A percentile compares a stretch with the other conserved stretches of the same genome.
Evolutionary conservation across 2,113 vertebrate genomes (phyloP).

Genomic region (Aplodontia rufa): DNA sequence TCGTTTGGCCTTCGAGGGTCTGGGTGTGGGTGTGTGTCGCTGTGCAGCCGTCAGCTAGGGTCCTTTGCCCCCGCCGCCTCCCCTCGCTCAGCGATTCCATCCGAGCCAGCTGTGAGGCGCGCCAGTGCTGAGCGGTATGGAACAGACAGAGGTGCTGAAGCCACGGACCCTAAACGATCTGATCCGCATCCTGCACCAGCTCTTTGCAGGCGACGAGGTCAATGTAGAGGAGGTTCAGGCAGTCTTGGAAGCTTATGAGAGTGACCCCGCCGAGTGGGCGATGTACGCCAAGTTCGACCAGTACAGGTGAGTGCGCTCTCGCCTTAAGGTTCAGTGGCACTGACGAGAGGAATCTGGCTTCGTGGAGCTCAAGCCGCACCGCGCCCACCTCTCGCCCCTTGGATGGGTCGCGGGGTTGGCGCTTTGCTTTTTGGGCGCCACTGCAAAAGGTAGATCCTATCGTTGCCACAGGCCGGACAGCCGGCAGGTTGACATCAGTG

Average conservation of each 20-base stretch:
- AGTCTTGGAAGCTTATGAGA: slow-evolving; percentile 94
- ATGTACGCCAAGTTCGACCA: slow-evolving; percentile 92
- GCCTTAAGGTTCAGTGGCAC: fast-evolving
- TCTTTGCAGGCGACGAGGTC: slow-evolving; percentile 89
- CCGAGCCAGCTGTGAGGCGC: neutral
- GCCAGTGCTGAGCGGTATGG: neutral
- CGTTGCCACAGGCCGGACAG: neutral
- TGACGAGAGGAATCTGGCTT: too few relatives aligned
- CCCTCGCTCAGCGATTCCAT: neutral
- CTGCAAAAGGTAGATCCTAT: neutral
- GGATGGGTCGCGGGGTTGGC: neutral
- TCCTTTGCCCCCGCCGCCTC: neutral
- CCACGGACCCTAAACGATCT: slow-evolving; percentile 89
- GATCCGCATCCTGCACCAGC: slow-evolving; percentile 87
- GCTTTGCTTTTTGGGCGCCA: neutral
- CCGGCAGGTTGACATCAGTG: neutral
- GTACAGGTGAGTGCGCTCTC: slow-evolving; percentile 88
- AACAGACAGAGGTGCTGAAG: slow-evolving; percentile 87
- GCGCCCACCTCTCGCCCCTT: fast-evolving
- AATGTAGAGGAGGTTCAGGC: slow-evolving; percentile 93
- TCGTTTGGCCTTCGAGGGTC: neutral
- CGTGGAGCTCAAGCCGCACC: fast-evolving
- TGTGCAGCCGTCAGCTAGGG: neutral
- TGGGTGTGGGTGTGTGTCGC: neutral
- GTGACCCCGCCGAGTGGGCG: slow-evolving; percentile 92